A percentile compares a stretch with the other conserved stretches of the same genome.
Evolutionary conservation across 2,113 vertebrate genomes (phyloP).

Genomic region (Rhinopithecus roxellana): DNA sequence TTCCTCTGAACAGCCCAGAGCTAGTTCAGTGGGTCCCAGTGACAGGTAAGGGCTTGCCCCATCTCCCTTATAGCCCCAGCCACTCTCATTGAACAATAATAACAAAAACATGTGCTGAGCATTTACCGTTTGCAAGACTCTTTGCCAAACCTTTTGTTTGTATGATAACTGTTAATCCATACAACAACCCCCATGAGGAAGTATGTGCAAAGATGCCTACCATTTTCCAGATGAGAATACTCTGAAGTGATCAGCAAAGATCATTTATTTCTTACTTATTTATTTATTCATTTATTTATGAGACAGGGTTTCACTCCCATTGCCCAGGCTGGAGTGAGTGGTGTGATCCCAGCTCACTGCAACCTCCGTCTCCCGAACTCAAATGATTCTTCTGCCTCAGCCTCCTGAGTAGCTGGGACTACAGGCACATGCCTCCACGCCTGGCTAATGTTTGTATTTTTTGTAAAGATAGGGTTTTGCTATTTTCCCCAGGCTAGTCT

Average conservation of each 20-base stretch:
- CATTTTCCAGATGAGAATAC: neutral
- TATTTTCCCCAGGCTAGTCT: too few species aligned
- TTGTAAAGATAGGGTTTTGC: too few species aligned
- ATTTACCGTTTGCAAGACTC: neutral
- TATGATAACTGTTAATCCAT: neutral
- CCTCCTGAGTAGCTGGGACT: too few species aligned
- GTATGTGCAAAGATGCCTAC: neutral
- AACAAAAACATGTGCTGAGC: neutral
- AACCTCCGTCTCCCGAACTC: too few species aligned
- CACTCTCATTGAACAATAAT: neutral
- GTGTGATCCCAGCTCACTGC: too few species aligned
- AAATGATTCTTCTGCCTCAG: too few species aligned
- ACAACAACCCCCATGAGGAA: neutral
- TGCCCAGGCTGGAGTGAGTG: too few species aligned
- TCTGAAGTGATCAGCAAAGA: neutral
- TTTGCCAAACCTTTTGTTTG: conserved; percentile 29
- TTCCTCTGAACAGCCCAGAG: conserved; percentile 8
- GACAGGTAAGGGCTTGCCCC: conserved; percentile 55
- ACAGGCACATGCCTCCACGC: too few species aligned
- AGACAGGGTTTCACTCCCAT: too few species aligned
- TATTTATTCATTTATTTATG: too few species aligned
- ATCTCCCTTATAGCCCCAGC: neutral
- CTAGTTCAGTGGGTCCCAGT: neutral
- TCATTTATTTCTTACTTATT: neutral
- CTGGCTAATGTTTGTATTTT: too few species aligned